Base-by-base conservation (phyloP, 1,140 invertebrate genomes). In the Centruroides sculpturatus region DNA sequence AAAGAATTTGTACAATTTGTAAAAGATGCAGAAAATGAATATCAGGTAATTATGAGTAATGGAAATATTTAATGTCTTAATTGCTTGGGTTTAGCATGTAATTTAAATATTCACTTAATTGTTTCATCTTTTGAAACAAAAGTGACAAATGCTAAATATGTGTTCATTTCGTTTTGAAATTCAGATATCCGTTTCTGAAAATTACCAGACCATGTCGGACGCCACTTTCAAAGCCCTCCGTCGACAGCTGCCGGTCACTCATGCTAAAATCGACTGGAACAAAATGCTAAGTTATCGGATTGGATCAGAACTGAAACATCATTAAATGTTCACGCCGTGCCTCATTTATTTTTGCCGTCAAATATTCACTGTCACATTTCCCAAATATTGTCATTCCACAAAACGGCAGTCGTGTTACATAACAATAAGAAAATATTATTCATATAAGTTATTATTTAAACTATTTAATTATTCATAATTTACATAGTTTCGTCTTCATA, bases 181-280 rank as follows among this genome's bases (percentile, higher is more conserved):
- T 6, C 71, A 81, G 77, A 85, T 83, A 57, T 94, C 94, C 56
- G 90, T 96, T 69, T 92, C 74, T 64, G 94, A 98, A 74, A 98
- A 98, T 77, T 99, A 98, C 79, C 88, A 92, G 76, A 95, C 88
- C 3, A 99, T 99, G 95, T 97, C 92, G 58, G 95, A 99, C 71
- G 98, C 93, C 13, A 99, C 96, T 11, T 99, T 99, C 78, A 99
- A 99, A 77, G 93, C 96, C 56, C 80, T 99, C 67, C 82, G 97
- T 66, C 83, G 97, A 70, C 89, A 94, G 75, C 77, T 99, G 70
- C 97, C 97, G 35, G 92, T 99, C 7, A 99, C 95, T 56, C 84
- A 92, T 72, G 92, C 91, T 72, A 99, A 99, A 83, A 96, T 99
- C 71, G 96, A 99, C 80, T 99, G 97, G 97, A 89, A 90, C 73